Evolutionary conservation across 64 coral and sea anemone species (phyloP), one percentile per base, ranked within the genome.

Genomic region (Stichodactyla mertensii): DNA sequence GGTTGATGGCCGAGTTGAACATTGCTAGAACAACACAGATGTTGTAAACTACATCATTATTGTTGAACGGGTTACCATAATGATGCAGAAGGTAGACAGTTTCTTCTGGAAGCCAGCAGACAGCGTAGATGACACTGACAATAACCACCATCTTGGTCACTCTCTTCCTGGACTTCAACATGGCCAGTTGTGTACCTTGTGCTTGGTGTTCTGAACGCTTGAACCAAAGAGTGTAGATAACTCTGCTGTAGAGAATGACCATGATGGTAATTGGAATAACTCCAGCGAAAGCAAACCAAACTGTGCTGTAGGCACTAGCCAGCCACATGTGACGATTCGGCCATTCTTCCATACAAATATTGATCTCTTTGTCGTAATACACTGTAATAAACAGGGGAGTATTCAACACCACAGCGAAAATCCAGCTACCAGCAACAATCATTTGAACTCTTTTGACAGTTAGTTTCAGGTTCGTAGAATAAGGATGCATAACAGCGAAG

Each of bases 61-160:
- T 66, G 62, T 66, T 66, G 62, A 22, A 66, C 19, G 62, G 62
- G 19, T 66, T 6, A 9, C 22, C 84, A 60, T 51, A 86, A 69
- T 10, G 51, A 45, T 23, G 77, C 45, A 57, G 77, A 22, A 66
- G 62, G 54, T 16, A 71, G 66, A 51, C 78, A 86, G 66, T 79
- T 80, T 45, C 80, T 85, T 91, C 85, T 58, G 89, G 89, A 18
- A 91, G 36, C 89, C 89, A 91, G 16, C 89, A 91, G 10, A 91
- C 16, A 4, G 71, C 84, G 51, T 77, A 91, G 18, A 86, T 54
- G 52, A 91, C 55, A 66, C 83, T 91, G 51, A 91, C 84, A 24
- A 55, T 66, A 4, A 91, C 31, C 2, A 86, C 89, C 55, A 86
- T 86, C 60, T 86, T 91, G 12, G 89, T 91, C 16, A 91, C 74